A percentile compares a stretch with the other conserved stretches of the same genome.
phyloP scores from a whole-genome alignment of 2,888 invertebrate species.

The Syrista parreyssii region DNA sequence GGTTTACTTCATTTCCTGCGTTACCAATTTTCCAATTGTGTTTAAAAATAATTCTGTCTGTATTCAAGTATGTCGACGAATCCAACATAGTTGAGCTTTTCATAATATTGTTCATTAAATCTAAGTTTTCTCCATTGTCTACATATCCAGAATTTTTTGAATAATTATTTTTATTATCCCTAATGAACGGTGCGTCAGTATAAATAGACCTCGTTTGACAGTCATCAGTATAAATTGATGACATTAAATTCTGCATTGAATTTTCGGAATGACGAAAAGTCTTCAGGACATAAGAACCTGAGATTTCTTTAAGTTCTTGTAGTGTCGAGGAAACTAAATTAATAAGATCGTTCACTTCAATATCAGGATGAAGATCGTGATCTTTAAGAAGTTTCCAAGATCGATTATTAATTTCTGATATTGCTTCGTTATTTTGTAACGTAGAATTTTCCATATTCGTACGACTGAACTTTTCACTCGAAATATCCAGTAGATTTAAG shows the following conservation, averaged over 20 bases:
- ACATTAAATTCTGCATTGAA: neutral
- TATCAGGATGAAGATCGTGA: neutral
- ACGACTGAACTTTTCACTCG: neutral
- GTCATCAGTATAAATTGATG: neutral
- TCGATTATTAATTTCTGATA: neutral
- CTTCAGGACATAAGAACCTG: neutral
- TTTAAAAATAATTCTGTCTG: neutral
- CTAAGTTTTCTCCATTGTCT: neutral
- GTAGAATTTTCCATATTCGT: neutral
- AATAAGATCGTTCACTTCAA: neutral
- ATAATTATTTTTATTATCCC: neutral
- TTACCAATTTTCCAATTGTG: neutral
- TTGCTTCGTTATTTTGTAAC: neutral
- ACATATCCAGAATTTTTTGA: neutral
- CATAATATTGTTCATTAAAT: neutral
- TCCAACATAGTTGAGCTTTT: neutral
- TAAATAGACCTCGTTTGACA: neutral
- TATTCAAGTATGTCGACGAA: neutral
- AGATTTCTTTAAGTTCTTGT: neutral
- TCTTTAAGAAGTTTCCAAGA: neutral
- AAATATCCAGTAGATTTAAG: neutral
- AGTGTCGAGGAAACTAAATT: neutral
- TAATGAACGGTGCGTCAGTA: neutral
- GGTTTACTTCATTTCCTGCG: neutral
- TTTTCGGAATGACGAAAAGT: neutral